Conservation (phyloP, 2,113 vertebrate genomes). For the Corvus moneduloides region DNA sequence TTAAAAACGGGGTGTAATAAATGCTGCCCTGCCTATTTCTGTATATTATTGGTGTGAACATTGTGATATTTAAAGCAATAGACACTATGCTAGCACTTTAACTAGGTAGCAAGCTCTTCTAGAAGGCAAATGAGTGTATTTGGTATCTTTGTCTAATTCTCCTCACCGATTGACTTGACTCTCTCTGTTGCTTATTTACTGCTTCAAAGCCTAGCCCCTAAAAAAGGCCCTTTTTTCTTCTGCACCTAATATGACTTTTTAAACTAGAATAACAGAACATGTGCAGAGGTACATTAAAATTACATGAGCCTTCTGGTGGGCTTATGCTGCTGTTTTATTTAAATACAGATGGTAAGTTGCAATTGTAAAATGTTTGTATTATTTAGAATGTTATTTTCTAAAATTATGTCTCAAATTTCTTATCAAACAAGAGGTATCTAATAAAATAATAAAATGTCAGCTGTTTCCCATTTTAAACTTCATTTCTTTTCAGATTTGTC, state of each 20-base stretch:
- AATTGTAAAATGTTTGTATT: constrained; percentile 25
- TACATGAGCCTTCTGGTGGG: constrained; percentile 1
- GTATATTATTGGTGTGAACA: background rate
- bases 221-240: background rate
- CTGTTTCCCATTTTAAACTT: background rate
- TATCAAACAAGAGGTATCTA: background rate
- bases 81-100: constrained; percentile 29
- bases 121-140: background rate
- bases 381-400: background rate
- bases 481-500: background rate
- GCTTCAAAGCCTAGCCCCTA: background rate
- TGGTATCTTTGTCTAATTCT: background rate
- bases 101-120: background rate
- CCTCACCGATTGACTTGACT: background rate
- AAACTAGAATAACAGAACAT: background rate
- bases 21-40: constrained; percentile 26
- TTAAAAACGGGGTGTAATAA: constrained; percentile 32
- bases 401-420: background rate
- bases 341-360: constrained; percentile 15
- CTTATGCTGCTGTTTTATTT: constrained; percentile 36
- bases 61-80: constrained; percentile 17
- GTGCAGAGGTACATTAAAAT: constrained; percentile 9
- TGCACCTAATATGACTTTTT: background rate
- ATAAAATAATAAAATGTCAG: background rate
- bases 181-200: background rate